Evolutionary conservation across 2,113 vertebrate species (phyloP).

Genomic region (Acrocephalus kingi): DNA sequence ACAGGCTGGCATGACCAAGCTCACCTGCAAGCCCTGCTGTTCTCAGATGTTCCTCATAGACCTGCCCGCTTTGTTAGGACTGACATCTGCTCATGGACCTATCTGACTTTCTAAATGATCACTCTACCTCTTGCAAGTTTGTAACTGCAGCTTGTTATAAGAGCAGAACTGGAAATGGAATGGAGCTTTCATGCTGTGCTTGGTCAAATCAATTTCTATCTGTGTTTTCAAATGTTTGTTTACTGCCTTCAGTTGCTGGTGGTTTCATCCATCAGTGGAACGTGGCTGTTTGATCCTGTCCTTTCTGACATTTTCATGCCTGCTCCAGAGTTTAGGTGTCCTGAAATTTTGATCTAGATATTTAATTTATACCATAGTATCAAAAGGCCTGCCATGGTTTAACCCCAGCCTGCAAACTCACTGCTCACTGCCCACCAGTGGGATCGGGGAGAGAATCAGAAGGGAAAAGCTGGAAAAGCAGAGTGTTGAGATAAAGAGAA

Average conservation of each 20-base stretch:
- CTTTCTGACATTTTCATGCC: neutral
- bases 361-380: neutral
- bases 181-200: neutral
- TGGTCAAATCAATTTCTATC: neutral
- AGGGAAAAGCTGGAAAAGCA: neutral
- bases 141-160: neutral
- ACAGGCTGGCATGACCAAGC: fast-evolving
- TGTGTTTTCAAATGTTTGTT: neutral
- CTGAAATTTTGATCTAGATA: neutral
- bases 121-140: neutral
- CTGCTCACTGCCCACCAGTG: fast-evolving
- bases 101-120: neutral
- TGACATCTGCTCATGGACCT: neutral
- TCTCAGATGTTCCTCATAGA: neutral
- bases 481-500: neutral
- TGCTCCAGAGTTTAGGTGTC: neutral
- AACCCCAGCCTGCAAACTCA: neutral
- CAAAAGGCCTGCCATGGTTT: neutral
- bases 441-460: fast-evolving
- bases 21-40: neutral
- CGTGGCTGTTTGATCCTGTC: neutral
- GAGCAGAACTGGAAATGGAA: neutral
- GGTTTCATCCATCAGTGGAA: neutral
- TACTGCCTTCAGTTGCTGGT: neutral
- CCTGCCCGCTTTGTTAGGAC: neutral